A percentile compares a stretch with the other conserved stretches of the same genome.
Evolutionary conservation across 2,888 invertebrate genomes (phyloP).

Genomic region (Leptinotarsa tumamoca): DNA sequence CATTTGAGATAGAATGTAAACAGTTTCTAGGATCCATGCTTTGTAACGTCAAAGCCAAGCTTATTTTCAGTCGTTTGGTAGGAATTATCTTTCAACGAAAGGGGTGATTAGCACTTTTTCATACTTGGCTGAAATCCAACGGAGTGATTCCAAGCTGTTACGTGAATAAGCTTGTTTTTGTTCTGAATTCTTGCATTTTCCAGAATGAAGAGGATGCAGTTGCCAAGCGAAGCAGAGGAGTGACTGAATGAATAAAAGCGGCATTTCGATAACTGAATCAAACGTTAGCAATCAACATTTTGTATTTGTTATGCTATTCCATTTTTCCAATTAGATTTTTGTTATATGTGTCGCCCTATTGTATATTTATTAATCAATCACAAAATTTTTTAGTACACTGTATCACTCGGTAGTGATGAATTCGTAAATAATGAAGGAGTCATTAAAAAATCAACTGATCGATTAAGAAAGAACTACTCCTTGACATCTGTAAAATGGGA

Average conservation of each 20-base stretch:
- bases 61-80: not conserved
- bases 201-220: not conserved
- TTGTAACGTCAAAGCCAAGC: not conserved
- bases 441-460: too few species aligned
- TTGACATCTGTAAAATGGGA: too few species aligned
- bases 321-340: too few species aligned
- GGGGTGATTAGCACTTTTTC: constrained; percentile 10
- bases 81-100: constrained; percentile 10
- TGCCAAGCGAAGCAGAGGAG: not conserved
- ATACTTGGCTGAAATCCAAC: constrained; percentile 10
- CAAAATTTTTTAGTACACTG: too few species aligned
- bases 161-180: not conserved
- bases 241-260: not conserved
- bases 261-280: too few species aligned
- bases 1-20: constrained; percentile 15
- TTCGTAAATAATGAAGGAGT: too few species aligned
- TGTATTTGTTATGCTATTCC: too few species aligned
- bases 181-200: not conserved
- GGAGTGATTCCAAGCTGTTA: not conserved
- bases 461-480: too few species aligned
- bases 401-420: too few species aligned
- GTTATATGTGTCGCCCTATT: too few species aligned
- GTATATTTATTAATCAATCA: too few species aligned
- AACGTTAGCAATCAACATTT: too few species aligned
- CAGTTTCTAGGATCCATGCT: constrained; percentile 10